These are phyloP conservation scores for Abrostola tripartita DNA, from an alignment of 2,888 invertebrate species.

Conservation along the genomic window DNA sequence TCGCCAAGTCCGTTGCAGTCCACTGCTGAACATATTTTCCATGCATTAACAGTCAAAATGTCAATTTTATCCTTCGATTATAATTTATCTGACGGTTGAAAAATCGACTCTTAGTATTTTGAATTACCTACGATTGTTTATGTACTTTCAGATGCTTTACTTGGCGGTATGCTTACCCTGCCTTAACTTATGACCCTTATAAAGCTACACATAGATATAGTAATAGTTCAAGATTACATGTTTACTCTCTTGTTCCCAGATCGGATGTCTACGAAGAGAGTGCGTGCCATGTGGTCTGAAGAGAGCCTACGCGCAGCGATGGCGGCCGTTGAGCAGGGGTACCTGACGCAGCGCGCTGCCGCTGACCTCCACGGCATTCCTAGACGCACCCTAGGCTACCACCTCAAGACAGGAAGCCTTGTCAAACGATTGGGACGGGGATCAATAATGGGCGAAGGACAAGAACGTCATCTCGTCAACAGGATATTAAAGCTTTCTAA, in stretches of 20 bases:
- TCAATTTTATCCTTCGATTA: too few relatives aligned
- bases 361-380: constrained; percentile 2
- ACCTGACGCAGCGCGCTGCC: background rate
- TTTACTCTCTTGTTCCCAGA: too few relatives aligned
- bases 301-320: constrained; percentile 8
- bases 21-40: too few relatives aligned
- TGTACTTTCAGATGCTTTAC: too few relatives aligned
- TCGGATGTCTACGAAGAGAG: background rate
- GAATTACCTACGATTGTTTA: too few relatives aligned
- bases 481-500: background rate
- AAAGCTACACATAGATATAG: background rate
- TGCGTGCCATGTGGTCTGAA: constrained; percentile 19
- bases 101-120: too few relatives aligned
- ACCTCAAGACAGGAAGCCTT: background rate
- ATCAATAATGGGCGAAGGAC: constrained; percentile 1
- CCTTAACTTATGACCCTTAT: too few relatives aligned
- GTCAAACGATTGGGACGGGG: background rate
- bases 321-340: background rate
- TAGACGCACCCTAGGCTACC: background rate
- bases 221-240: too few relatives aligned
- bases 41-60: too few relatives aligned
- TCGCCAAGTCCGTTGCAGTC: too few relatives aligned
- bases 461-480: constrained; percentile 4
- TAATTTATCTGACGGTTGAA: too few relatives aligned
- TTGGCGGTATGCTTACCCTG: too few relatives aligned